phyloP scores from a whole-genome alignment of 2,113 vertebrate genomes.

The Pangasianodon hypophthalmus region DNA sequence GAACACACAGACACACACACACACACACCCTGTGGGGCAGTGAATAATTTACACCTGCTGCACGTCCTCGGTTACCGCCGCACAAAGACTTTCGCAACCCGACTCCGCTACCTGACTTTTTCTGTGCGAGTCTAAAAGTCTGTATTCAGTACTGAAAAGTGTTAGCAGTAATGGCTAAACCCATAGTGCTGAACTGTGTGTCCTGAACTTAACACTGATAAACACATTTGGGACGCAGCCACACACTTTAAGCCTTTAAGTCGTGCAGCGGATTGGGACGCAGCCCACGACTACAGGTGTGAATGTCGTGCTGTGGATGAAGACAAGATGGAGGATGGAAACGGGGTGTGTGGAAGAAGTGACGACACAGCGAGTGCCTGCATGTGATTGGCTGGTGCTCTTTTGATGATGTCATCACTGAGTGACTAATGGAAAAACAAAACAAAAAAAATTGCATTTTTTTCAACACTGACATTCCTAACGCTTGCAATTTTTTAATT shows the following conservation, averaged over 20 bases:
- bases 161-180: background rate
- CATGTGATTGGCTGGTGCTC: background rate
- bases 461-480: no score
- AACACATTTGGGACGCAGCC: background rate
- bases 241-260: background rate
- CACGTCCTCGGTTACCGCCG: conserved; percentile 53
- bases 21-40: conserved; percentile 37
- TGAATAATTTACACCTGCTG: conserved; percentile 58
- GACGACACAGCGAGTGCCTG: background rate
- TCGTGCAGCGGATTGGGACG: background rate
- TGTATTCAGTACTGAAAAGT: background rate
- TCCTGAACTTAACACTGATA: background rate
- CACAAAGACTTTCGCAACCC: conserved; percentile 36
- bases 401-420: background rate
- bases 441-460: background rate
- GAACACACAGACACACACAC: conserved; percentile 2
- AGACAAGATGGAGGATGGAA: background rate
- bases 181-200: background rate
- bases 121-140: background rate
- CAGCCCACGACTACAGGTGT: background rate
- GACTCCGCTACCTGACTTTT: conserved; percentile 28
- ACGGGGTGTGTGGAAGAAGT: background rate
- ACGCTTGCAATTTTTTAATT: no score
- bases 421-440: background rate
- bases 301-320: conserved; percentile 36